These are phyloP conservation scores for Atrina japonica DNA, from an alignment of 2,888 invertebrate genomes.

Conservation along the genomic window DNA sequence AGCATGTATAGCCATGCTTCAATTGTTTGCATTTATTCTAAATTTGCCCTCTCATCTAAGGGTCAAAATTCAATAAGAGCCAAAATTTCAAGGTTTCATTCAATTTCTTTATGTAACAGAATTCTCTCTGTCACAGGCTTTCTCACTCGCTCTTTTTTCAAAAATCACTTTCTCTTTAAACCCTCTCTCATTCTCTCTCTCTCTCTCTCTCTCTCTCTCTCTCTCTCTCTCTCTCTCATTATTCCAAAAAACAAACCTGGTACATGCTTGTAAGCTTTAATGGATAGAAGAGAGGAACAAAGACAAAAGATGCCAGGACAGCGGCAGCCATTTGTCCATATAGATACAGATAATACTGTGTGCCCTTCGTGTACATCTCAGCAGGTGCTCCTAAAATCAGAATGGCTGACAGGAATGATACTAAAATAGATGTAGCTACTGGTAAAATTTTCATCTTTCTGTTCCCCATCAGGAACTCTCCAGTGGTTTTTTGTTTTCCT, in stretches of 20 bases:
- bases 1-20: too few relatives aligned
- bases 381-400: conserved; percentile 72
- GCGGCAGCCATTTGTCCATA: conserved; percentile 43
- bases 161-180: too few relatives aligned
- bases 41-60: too few relatives aligned
- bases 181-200: too few relatives aligned
- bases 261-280: conserved; percentile 58
- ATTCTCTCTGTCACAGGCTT: too few relatives aligned
- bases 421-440: conserved; percentile 69
- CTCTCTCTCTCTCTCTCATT: background rate
- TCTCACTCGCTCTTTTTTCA: too few relatives aligned
- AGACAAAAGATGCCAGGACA: conserved; percentile 47
- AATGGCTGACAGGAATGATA: conserved; percentile 75
- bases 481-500: conserved; percentile 61
- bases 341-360: conserved; percentile 55
- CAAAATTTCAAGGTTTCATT: too few relatives aligned
- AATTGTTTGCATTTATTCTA: background rate
- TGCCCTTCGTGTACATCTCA: conserved; percentile 71
- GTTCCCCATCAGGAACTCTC: conserved; percentile 69
- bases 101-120: too few relatives aligned
- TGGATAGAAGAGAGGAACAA: conserved; percentile 60
- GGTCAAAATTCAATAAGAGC: too few relatives aligned
- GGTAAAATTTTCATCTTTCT: conserved; percentile 66
- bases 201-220: too few relatives aligned
- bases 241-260: conserved; percentile 47